phyloP scores from a whole-genome alignment of 2,113 vertebrate genomes.

The Chaenogobius annularis region DNA sequence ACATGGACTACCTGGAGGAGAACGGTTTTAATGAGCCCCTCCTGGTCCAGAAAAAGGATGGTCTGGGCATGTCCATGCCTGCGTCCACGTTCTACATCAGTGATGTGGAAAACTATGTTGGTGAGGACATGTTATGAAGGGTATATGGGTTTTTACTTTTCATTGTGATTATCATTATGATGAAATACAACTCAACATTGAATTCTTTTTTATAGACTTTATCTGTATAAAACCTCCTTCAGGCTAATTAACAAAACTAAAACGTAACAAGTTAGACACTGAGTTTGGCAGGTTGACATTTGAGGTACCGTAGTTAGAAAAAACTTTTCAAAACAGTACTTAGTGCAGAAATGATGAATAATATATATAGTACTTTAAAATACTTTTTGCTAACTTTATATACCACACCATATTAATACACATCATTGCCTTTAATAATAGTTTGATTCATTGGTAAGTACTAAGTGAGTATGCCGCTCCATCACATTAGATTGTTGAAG shows the following conservation, averaged over 20 bases:
- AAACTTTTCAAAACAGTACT: no score
- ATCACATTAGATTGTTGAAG: neutral
- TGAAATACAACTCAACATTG: neutral
- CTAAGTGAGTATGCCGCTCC: neutral
- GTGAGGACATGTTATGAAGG: slow-evolving; percentile 69
- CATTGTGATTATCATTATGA: neutral
- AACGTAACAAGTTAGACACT: neutral
- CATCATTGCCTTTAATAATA: neutral
- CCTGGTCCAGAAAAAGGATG: slow-evolving; percentile 93
- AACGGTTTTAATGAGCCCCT: slow-evolving; percentile 93
- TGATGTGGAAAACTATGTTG: slow-evolving; percentile 96
- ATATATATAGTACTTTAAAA: no score
- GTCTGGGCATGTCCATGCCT: slow-evolving; percentile 87
- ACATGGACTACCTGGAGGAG: slow-evolving; percentile 89
- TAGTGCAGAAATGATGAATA: no score
- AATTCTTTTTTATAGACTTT: no score
- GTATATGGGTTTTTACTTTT: neutral
- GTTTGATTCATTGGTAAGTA: neutral
- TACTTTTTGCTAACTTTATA: neutral
- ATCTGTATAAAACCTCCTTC: neutral
- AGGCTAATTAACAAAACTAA: neutral
- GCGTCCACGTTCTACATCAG: slow-evolving; percentile 98
- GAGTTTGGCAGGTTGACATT: no score
- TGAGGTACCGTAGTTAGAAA: no score
- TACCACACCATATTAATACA: neutral